Percentiles rank a stretch among this genome's conserved stretches.
These are phyloP conservation scores for Drosophila albomicans DNA, from an alignment of 1,140 invertebrate species.

Conservation along the genomic window DNA sequence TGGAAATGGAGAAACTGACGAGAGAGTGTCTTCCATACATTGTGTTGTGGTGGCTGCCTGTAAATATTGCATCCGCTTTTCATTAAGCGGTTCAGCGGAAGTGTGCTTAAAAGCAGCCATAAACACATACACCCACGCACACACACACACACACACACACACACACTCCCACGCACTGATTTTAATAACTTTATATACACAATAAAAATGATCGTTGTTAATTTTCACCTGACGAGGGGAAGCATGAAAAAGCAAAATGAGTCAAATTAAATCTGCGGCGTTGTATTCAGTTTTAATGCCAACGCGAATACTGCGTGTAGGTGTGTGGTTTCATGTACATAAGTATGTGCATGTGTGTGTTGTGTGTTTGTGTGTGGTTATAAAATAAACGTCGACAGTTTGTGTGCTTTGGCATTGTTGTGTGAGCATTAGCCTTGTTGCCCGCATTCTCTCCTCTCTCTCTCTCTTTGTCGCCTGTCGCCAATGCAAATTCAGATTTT, in stretches of 20 bases:
- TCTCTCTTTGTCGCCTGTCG: conserved; percentile 5
- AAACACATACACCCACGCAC: conserved; percentile 4
- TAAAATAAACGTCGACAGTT: conserved; percentile 53
- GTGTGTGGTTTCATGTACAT: not conserved
- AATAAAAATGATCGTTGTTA: conserved; percentile 76
- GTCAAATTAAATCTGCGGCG: conserved; percentile 68
- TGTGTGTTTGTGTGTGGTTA: conserved; percentile 25
- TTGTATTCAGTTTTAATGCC: conserved; percentile 56
- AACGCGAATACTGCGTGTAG: conserved; percentile 7
- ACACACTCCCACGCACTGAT: conserved; percentile 26
- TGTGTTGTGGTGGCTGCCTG: conserved; percentile 7
- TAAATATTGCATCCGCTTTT: conserved; percentile 53
- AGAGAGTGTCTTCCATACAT: not conserved
- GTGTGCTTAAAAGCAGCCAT: conserved; percentile 46
- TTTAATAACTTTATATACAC: conserved; percentile 67
- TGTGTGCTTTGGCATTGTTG: conserved; percentile 44
- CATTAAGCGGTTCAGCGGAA: conserved; percentile 64
- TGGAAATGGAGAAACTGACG: not conserved
- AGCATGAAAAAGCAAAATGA: conserved; percentile 66
- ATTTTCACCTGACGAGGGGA: conserved; percentile 46
- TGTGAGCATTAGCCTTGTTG: conserved; percentile 24
- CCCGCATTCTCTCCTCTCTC: no score
- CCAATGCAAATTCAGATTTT: conserved; percentile 53
- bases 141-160: conserved; percentile 5
- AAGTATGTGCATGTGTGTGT: not conserved